Conservation (phyloP, 2,797 vertebrate species). For the Antennarius maculatus region DNA sequence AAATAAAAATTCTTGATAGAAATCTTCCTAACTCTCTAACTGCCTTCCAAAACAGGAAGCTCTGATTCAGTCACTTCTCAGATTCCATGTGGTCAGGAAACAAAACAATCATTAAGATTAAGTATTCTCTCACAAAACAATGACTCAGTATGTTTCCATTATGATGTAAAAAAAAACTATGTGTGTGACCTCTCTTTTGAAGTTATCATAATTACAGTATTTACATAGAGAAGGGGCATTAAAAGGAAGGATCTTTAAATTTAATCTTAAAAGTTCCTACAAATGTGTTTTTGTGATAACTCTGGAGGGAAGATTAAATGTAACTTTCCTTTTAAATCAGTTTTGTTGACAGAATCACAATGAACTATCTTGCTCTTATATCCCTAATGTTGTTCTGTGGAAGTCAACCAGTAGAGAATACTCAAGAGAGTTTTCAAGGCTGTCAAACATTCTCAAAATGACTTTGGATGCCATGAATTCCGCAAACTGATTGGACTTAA, state of each 20-base stretch:
- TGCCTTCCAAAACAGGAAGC: conserved; percentile 48
- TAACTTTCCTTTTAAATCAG: not conserved
- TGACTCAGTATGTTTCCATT: conserved; percentile 4
- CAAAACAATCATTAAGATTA: not conserved
- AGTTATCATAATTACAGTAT: not conserved
- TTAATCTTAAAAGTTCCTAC: not conserved
- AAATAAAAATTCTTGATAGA: not conserved
- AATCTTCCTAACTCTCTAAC: not conserved
- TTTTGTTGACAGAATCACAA: not conserved
- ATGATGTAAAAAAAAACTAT: conserved; percentile 22
- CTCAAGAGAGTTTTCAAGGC: conserved; percentile 19
- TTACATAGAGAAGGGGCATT: not conserved
- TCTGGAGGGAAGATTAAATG: not conserved
- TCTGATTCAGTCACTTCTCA: not conserved
- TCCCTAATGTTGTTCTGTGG: not conserved
- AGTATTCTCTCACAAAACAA: conserved; percentile 15
- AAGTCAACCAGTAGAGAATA: not conserved
- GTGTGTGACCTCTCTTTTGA: not conserved
- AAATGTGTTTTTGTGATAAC: not conserved
- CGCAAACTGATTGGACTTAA: conserved; percentile 60
- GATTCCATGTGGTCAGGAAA: not conserved
- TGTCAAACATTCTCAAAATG: conserved; percentile 31
- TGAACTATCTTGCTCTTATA: not conserved
- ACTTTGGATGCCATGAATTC: conserved; percentile 60
- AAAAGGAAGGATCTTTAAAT: not conserved